A percentile compares a stretch with the other conserved stretches of the same genome.
Evolutionary conservation across 2,888 invertebrate species (phyloP).

Genomic region (Mycalesis mineus): DNA sequence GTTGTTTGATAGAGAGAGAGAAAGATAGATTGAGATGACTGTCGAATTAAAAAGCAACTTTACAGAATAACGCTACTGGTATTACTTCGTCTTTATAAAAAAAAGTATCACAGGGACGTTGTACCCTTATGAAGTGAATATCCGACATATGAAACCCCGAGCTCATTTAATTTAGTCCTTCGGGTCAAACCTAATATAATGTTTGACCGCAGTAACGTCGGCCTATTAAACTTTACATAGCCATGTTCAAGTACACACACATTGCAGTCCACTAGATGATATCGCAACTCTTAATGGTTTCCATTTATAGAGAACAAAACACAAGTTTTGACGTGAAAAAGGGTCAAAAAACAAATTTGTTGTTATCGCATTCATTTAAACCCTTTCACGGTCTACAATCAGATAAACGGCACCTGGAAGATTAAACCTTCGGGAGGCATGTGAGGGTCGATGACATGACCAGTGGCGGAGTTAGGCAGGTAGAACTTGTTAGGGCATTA

Average conservation of each 20-base stretch:
- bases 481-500: background rate
- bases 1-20: too few species aligned
- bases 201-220: background rate
- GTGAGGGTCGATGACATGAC: slow-evolving; percentile 59
- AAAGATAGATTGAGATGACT: too few species aligned
- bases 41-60: too few species aligned
- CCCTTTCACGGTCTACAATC: slow-evolving; percentile 66
- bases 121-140: too few species aligned
- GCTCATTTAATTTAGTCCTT: too few species aligned
- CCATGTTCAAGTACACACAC: slow-evolving; percentile 7
- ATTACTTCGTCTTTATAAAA: too few species aligned
- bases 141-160: too few species aligned
- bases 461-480: background rate
- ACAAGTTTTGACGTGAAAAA: slow-evolving; percentile 14
- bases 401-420: slow-evolving; percentile 73
- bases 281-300: slow-evolving; percentile 11
- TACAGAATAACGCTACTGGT: too few species aligned
- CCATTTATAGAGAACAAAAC: slow-evolving; percentile 18
- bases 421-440: slow-evolving; percentile 61
- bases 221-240: background rate
- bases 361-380: slow-evolving; percentile 40
- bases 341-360: slow-evolving; percentile 24
- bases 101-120: too few species aligned
- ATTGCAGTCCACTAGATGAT: slow-evolving; percentile 7
- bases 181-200: background rate